phyloP scores from a whole-genome alignment of 2,113 vertebrate genomes.

The Tetrao urogallus region DNA sequence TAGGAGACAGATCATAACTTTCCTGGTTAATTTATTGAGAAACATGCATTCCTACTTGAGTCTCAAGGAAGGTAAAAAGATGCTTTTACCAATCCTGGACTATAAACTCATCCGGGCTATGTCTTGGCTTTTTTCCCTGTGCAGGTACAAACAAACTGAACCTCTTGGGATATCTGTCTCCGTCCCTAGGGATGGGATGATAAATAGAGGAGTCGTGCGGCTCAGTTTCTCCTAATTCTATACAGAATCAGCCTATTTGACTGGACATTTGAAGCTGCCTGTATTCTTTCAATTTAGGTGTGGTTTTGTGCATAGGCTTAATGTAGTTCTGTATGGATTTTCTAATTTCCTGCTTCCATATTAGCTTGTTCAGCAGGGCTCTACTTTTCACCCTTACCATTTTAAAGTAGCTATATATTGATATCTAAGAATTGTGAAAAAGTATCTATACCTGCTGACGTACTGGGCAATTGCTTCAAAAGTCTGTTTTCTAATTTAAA shows the following conservation, averaged over 20 bases:
- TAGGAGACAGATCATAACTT: constrained; percentile 23
- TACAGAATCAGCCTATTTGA: neutral
- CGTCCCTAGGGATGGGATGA: neutral
- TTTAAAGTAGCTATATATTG: neutral
- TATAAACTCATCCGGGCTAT: neutral
- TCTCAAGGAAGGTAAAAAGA: constrained; percentile 18
- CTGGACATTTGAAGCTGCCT: neutral
- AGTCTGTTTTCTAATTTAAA: neutral
- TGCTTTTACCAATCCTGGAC: neutral
- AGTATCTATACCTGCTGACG: neutral
- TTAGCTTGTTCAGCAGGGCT: neutral
- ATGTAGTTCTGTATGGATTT: neutral
- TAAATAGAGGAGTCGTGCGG: neutral
- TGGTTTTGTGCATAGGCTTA: neutral
- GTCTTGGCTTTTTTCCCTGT: neutral
- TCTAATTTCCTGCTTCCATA: neutral
- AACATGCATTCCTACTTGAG: constrained; percentile 10
- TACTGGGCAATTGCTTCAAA: neutral
- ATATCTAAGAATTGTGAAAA: neutral
- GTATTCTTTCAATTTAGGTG: neutral
- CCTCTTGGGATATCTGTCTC: neutral
- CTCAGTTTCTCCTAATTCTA: neutral
- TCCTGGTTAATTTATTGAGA: constrained; percentile 39
- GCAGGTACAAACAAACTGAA: rapidly evolving
- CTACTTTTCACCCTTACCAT: neutral